Evolutionary conservation across 1,140 invertebrate genomes (phyloP).

Genomic region (Penaeus chinensis): DNA sequence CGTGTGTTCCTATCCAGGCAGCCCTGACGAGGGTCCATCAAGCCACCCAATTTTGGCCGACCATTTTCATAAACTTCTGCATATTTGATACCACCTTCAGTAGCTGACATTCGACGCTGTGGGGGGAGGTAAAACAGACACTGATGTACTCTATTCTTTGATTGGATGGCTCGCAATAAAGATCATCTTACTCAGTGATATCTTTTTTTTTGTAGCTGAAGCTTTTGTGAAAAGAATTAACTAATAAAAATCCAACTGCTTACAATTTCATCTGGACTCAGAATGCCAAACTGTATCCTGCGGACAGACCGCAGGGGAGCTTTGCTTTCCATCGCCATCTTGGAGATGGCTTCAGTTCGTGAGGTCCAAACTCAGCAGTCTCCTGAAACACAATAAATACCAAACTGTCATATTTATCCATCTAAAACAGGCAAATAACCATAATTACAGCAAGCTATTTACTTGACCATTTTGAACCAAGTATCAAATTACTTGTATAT

Average conservation of each 20-base stretch:
- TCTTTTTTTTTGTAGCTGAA: not conserved
- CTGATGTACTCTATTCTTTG: too few species aligned
- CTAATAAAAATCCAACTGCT: slow-evolving; percentile 66
- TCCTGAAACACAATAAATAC: too few species aligned
- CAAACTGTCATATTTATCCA: too few species aligned
- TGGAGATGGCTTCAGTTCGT: not conserved
- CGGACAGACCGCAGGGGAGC: slow-evolving; percentile 94
- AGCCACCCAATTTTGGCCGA: slow-evolving; percentile 95
- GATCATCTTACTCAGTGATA: not conserved
- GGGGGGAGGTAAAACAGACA: not conserved
- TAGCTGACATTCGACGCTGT: slow-evolving; percentile 94
- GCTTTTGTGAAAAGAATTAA: not conserved
- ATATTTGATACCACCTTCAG: slow-evolving; percentile 94
- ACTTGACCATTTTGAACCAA: too few species aligned
- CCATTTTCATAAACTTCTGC: slow-evolving; percentile 99
- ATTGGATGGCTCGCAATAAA: not conserved
- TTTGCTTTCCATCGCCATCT: slow-evolving; percentile 80
- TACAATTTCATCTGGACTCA: slow-evolving; percentile 96
- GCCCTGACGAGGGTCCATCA: slow-evolving; percentile 99
- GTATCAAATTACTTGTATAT: too few species aligned
- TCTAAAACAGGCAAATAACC: too few species aligned
- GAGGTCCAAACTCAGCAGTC: not conserved
- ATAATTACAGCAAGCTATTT: too few species aligned
- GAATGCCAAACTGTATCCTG: slow-evolving; percentile 97
- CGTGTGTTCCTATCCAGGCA: slow-evolving; percentile 92